Conservation (phyloP, 2,113 vertebrate genomes). For the Microcebus ravelobensis region DNA sequence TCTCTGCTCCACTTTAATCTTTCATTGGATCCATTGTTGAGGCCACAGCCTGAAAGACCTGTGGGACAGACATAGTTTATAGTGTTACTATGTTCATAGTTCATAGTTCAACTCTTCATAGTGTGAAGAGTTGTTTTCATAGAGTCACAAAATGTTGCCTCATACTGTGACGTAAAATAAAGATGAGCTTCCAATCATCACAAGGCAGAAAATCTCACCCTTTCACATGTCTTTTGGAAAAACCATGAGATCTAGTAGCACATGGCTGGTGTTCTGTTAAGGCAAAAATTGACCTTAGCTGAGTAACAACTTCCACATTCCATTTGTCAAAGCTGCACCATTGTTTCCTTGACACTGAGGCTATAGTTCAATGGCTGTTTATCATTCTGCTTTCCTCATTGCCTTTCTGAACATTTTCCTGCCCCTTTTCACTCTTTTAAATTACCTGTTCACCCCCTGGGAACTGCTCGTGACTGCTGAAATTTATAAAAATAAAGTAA, state of each 20-base stretch:
- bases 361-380: background rate
- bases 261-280: background rate
- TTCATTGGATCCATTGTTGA: background rate
- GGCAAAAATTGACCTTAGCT: background rate
- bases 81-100: too few species aligned
- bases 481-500: conserved; percentile 18
- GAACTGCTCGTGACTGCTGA: background rate
- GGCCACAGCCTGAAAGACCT: background rate
- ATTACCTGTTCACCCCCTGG: background rate
- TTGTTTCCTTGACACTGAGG: background rate
- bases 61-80: background rate
- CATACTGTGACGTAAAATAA: background rate
- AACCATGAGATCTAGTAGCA: background rate
- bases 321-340: background rate
- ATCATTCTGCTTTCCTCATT: background rate
- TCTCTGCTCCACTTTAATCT: background rate
- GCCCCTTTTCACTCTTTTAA: background rate
- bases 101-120: too few species aligned
- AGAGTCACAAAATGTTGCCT: background rate
- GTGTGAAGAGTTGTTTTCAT: background rate
- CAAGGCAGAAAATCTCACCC: background rate
- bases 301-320: background rate
- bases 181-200: background rate
- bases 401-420: background rate
- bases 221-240: background rate